These are phyloP conservation scores for Crematogaster levior DNA, from an alignment of 2,888 invertebrate species.

Conservation along the genomic window DNA sequence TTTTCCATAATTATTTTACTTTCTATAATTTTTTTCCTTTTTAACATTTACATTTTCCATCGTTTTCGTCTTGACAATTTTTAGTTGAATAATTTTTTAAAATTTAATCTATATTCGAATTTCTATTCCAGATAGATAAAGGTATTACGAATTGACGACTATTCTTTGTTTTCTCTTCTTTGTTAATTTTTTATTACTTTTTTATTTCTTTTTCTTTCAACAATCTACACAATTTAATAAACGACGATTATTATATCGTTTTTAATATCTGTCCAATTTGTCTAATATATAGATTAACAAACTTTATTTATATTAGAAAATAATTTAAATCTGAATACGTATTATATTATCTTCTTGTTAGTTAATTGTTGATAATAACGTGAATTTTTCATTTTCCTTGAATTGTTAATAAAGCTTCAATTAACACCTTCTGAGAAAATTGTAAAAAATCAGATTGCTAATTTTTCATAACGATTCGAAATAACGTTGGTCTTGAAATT, in stretches of 20 bases:
- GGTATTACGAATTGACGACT: background rate
- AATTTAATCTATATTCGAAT: background rate
- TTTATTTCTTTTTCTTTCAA: background rate
- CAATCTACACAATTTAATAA: background rate
- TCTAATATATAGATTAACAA: background rate
- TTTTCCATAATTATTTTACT: too few relatives aligned
- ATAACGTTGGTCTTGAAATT: constrained; percentile 25
- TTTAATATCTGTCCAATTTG: background rate
- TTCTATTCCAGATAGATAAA: background rate
- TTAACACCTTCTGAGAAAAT: background rate
- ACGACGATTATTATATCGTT: background rate
- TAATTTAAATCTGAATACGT: background rate
- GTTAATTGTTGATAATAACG: background rate
- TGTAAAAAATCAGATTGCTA: background rate
- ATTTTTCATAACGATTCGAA: background rate
- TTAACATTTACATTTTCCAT: background rate
- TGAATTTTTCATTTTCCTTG: background rate
- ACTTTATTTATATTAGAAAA: background rate
- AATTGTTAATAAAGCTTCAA: background rate
- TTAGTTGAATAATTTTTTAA: background rate
- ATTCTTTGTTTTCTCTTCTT: background rate
- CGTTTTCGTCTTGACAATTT: background rate
- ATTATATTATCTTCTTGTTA: background rate
- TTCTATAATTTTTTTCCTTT: background rate
- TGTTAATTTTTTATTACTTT: too few relatives aligned